Conservation (phyloP, 2,888 invertebrate species). For the Apoda limacodes region DNA sequence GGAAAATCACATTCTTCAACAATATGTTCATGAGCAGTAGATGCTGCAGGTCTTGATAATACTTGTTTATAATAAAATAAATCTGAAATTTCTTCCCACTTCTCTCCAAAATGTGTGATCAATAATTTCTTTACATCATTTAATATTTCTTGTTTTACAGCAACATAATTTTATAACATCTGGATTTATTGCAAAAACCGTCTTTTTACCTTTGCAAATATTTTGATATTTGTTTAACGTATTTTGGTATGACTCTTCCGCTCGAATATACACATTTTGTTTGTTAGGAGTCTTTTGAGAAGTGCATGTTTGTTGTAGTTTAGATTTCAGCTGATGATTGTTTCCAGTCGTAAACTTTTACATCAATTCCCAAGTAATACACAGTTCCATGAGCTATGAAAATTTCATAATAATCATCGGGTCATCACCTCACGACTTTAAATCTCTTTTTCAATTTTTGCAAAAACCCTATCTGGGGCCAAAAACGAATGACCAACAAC, state of each 20-base stretch:
- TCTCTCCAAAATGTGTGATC: no score
- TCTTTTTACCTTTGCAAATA: constrained; percentile 13
- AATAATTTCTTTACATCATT: constrained; percentile 16
- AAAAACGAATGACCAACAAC: constrained; percentile 14
- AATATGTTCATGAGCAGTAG: no score
- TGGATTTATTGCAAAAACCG: constrained; percentile 14
- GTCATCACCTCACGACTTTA: constrained; percentile 10
- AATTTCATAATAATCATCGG: constrained; percentile 6
- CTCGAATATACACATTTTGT: constrained; percentile 12
- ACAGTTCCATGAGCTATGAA: constrained; percentile 11
- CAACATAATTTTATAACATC: constrained; percentile 10
- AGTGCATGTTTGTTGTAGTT: constrained; percentile 12
- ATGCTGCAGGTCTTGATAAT: no score
- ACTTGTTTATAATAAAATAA: no score
- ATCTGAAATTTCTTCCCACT: no score
- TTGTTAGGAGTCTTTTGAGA: constrained; percentile 7
- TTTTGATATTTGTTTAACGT: constrained; percentile 9
- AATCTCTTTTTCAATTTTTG: constrained; percentile 17
- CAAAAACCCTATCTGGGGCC: constrained; percentile 17
- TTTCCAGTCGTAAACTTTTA: constrained; percentile 12
- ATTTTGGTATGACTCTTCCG: constrained; percentile 13
- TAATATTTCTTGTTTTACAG: constrained; percentile 14
- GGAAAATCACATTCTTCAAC: no score
- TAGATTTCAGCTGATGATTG: constrained; percentile 5
- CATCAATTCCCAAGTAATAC: constrained; percentile 9